These are phyloP conservation scores for Drosophila gunungcola DNA, from an alignment of 1,140 invertebrate genomes.

Conservation along the genomic window DNA sequence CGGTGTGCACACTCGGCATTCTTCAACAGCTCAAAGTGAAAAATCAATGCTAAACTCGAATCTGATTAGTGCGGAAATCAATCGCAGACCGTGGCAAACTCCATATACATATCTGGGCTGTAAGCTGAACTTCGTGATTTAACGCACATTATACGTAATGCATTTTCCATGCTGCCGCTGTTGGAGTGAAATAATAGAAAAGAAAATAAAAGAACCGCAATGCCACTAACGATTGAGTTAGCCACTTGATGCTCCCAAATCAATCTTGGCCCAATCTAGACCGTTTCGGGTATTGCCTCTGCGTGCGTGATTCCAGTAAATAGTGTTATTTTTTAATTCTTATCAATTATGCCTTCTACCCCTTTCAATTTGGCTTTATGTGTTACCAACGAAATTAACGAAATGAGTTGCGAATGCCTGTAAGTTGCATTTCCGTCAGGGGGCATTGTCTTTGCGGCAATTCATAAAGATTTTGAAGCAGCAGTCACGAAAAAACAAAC, in stretches of 20 bases:
- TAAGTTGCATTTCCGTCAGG: constrained; percentile 51
- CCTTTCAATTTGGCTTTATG: neutral
- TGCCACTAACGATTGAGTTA: constrained; percentile 52
- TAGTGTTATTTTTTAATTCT: constrained; percentile 66
- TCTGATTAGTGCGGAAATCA: constrained; percentile 64
- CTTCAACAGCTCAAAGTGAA: constrained; percentile 22
- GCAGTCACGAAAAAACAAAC: constrained; percentile 1
- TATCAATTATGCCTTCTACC: constrained; percentile 28
- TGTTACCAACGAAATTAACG: constrained; percentile 1
- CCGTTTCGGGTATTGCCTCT: constrained; percentile 55
- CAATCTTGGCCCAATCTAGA: constrained; percentile 51
- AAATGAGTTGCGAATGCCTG: constrained; percentile 60
- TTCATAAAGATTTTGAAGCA: constrained; percentile 79
- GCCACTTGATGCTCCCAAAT: constrained; percentile 40
- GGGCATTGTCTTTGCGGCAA: constrained; percentile 46
- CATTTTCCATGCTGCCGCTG: constrained; percentile 67
- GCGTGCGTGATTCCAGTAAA: constrained; percentile 56
- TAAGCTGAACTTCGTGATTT: constrained; percentile 46
- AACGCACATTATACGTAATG: constrained; percentile 73
- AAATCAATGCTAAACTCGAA: constrained; percentile 52
- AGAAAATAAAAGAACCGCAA: constrained; percentile 43
- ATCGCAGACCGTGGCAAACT: constrained; percentile 34
- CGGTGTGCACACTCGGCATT: constrained; percentile 9
- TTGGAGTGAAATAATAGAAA: constrained; percentile 1
- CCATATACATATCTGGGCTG: constrained; percentile 9